Evolutionary conservation across 64 coral and sea anemone genomes (phyloP).

Genomic region (Porites australiensis): DNA sequence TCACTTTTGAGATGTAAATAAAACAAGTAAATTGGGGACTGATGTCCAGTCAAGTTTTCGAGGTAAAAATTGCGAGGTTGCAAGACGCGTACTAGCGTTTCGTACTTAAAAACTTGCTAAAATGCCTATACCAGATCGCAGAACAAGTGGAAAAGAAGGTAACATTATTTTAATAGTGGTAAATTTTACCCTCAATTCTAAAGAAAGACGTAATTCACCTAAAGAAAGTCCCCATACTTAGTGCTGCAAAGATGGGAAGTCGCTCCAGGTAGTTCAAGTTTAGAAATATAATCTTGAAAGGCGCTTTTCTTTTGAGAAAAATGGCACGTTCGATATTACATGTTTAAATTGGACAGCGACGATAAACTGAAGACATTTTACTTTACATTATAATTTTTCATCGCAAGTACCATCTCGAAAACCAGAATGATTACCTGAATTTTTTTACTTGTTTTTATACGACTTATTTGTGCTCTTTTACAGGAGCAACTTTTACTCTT

Average conservation of each 20-base stretch:
- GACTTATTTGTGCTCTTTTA: too few relatives aligned
- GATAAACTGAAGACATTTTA: too few relatives aligned
- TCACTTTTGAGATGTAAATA: conserved; percentile 41
- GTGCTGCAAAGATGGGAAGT: background rate
- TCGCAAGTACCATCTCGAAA: background rate
- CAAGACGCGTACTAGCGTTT: conserved; percentile 11
- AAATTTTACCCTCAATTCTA: background rate
- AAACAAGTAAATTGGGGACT: conserved; percentile 16
- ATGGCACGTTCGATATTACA: too few relatives aligned
- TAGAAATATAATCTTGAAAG: background rate
- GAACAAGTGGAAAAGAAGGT: conserved; percentile 64
- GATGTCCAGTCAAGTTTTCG: conserved; percentile 34
- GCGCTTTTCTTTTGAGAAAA: background rate
- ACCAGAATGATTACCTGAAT: background rate
- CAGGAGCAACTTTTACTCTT: too few relatives aligned
- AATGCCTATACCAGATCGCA: conserved; percentile 92
- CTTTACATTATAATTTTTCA: background rate
- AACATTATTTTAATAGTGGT: background rate
- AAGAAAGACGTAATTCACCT: background rate
- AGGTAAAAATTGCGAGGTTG: conserved; percentile 13
- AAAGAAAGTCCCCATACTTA: background rate
- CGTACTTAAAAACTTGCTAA: background rate
- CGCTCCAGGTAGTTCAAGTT: background rate
- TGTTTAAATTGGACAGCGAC: too few relatives aligned
- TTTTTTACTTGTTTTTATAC: background rate